These are phyloP conservation scores for Antitype chi DNA, from an alignment of 2,888 invertebrate genomes.

Conservation along the genomic window DNA sequence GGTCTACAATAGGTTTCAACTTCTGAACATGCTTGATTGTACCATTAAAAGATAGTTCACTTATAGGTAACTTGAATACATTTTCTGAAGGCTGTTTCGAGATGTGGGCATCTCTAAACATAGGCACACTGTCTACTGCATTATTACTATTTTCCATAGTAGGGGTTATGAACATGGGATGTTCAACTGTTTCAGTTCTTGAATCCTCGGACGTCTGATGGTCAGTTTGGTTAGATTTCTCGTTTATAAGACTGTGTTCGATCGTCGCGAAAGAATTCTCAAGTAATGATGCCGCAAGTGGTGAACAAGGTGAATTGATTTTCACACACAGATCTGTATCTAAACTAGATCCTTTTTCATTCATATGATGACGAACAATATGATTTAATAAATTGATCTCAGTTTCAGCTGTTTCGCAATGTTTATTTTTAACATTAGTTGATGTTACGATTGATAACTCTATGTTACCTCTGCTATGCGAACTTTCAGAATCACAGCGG, in stretches of 20 bases:
- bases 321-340: constrained; percentile 78
- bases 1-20: constrained; percentile 86
- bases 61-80: constrained; percentile 87
- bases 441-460: constrained; percentile 79
- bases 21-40: constrained; percentile 88
- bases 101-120: constrained; percentile 78
- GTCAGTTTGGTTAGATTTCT: constrained; percentile 81
- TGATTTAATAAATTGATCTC: constrained; percentile 74
- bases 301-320: constrained; percentile 78
- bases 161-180: constrained; percentile 85
- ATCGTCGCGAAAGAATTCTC: constrained; percentile 80
- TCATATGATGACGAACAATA: constrained; percentile 69
- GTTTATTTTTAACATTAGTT: constrained; percentile 77
- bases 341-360: constrained; percentile 75
- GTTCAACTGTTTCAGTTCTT: constrained; percentile 78
- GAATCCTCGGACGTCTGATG: constrained; percentile 83
- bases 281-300: constrained; percentile 75
- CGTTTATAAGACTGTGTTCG: constrained; percentile 80
- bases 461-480: constrained; percentile 81
- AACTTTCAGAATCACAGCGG: constrained; percentile 76
- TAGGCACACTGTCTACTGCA: constrained; percentile 86
- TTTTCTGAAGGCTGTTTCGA: constrained; percentile 75
- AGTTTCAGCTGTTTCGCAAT: constrained; percentile 73
- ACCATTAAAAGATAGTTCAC: constrained; percentile 87
- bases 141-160: constrained; percentile 90